Conservation (phyloP, 2,113 vertebrate species). For the Shinisaurus crocodilurus region DNA sequence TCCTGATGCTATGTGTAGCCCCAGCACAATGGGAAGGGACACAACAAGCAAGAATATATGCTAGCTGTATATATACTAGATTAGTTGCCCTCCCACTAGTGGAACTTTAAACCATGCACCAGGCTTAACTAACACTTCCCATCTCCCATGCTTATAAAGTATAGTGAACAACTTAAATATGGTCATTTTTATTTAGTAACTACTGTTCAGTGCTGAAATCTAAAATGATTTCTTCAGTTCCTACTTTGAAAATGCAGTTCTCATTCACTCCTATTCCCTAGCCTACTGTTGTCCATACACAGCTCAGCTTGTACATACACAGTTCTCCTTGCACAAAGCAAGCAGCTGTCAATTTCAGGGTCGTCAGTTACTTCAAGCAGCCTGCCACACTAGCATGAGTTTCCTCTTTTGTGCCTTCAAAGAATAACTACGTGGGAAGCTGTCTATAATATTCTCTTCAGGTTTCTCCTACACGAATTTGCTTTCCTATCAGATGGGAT, state of each 20-base stretch:
- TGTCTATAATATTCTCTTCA: neutral
- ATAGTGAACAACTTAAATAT: no score
- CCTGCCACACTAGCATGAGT: neutral
- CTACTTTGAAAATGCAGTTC: neutral
- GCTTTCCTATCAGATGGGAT: neutral
- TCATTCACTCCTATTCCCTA: neutral
- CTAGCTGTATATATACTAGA: neutral
- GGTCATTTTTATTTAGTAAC: neutral
- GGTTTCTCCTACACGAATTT: neutral
- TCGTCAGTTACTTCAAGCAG: neutral
- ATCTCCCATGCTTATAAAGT: no score
- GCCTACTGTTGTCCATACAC: neutral
- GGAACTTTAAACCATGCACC: neutral
- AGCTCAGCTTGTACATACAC: neutral
- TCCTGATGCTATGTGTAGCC: neutral
- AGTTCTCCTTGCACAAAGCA: neutral
- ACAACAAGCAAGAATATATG: neutral
- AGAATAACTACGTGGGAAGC: neutral
- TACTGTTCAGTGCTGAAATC: neutral
- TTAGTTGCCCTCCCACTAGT: no score
- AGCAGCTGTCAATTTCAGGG: neutral
- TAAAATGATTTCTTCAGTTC: neutral
- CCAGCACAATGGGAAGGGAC: no score
- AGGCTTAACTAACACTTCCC: neutral
- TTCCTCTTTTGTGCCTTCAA: neutral